A percentile compares a stretch with the other conserved stretches of the same genome.
phyloP scores from a whole-genome alignment of 2,797 vertebrate genomes.

The Melanotaenia parkinsoni region DNA sequence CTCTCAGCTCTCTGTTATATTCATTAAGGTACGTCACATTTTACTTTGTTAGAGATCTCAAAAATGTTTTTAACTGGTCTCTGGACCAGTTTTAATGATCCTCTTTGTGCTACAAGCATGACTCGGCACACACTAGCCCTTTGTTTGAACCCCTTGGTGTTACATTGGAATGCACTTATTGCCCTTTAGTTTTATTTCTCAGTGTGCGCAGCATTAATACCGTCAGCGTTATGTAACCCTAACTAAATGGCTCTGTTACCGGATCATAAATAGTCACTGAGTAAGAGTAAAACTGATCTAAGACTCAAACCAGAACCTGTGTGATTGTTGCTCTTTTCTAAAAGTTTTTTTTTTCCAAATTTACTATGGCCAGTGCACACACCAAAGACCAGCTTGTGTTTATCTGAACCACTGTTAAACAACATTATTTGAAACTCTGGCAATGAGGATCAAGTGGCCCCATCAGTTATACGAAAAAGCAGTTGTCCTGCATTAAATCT shows the following conservation, averaged over 20 bases:
- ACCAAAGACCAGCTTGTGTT: not conserved
- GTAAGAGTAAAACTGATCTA: not conserved
- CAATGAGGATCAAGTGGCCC: not conserved
- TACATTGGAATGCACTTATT: not conserved
- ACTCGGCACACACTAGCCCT: not conserved
- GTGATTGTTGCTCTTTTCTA: not conserved
- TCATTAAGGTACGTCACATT: not conserved
- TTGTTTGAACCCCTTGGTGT: not conserved
- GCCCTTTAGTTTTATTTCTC: not conserved
- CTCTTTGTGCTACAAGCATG: not conserved
- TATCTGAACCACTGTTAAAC: not conserved
- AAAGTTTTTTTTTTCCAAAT: not conserved
- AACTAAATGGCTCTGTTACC: not conserved
- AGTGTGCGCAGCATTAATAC: not conserved
- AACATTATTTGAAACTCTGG: not conserved
- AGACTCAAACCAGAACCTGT: not conserved
- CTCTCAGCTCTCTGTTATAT: not conserved
- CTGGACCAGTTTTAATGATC: not conserved
- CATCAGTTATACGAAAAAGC: not conserved
- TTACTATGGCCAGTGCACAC: constrained; percentile 1
- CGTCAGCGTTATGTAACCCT: not conserved
- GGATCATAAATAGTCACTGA: not conserved
- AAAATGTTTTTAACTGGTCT: not conserved
- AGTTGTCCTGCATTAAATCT: constrained; percentile 1
- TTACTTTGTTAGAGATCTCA: not conserved